Conservation (phyloP, 2,888 invertebrate species). For the Drosophila borborema region DNA sequence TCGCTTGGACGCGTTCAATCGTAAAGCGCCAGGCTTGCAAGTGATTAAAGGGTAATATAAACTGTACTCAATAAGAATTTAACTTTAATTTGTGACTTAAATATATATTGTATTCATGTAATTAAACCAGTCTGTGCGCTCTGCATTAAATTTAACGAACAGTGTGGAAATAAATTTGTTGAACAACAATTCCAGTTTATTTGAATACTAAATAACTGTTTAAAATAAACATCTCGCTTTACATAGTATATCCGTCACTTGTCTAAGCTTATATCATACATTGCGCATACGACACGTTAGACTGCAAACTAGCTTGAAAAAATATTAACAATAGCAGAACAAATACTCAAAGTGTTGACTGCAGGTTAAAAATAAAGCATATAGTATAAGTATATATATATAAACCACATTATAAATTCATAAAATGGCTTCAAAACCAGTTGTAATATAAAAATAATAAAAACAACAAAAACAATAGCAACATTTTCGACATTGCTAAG, state of each 20-base stretch:
- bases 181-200: slow-evolving; percentile 17
- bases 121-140: background rate
- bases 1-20: slow-evolving; percentile 37
- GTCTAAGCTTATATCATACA: background rate
- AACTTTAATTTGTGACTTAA: background rate
- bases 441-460: slow-evolving; percentile 6
- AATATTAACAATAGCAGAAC: slow-evolving; percentile 14
- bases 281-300: slow-evolving; percentile 45
- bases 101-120: background rate
- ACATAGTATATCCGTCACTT: background rate
- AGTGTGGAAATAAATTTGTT: slow-evolving; percentile 11
- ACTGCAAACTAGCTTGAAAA: background rate
- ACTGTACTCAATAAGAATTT: slow-evolving; percentile 25
- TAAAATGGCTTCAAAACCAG: slow-evolving; percentile 23
- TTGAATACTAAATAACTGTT: background rate
- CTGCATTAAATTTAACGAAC: slow-evolving; percentile 8
- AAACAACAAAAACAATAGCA: slow-evolving; percentile 14
- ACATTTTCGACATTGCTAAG: slow-evolving; percentile 5
- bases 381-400: background rate
- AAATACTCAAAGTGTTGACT: slow-evolving; percentile 17
- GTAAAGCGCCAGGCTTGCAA: slow-evolving; percentile 20
- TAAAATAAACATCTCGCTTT: background rate
- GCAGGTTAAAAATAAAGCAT: slow-evolving; percentile 19
- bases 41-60: slow-evolving; percentile 43
- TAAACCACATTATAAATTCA: slow-evolving; percentile 12